Evolutionary conservation across 1,140 invertebrate species (phyloP).

Genomic region (Wiebesia pumilae): DNA sequence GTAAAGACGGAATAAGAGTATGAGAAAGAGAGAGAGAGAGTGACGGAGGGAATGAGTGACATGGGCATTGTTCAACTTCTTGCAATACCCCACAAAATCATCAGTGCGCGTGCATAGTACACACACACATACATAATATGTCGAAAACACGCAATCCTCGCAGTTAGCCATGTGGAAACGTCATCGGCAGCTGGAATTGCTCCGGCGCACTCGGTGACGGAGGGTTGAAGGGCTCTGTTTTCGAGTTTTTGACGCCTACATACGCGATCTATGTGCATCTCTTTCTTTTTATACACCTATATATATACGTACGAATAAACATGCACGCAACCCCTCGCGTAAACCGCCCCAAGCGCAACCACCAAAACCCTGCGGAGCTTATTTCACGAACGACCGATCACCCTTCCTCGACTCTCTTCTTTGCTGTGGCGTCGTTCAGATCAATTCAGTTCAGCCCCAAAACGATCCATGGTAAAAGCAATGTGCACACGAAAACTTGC

Average conservation of each 20-base stretch:
- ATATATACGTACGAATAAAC: constrained; percentile 31
- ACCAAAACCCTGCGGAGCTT: constrained; percentile 73
- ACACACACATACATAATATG: constrained; percentile 42
- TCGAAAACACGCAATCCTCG: constrained; percentile 74
- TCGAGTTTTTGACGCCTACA: constrained; percentile 50
- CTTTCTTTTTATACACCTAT: too few species aligned
- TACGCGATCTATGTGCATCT: neutral
- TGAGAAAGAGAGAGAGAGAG: neutral
- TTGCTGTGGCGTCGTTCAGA: neutral
- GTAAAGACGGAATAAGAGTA: too few species aligned
- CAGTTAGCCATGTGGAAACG: constrained; percentile 73
- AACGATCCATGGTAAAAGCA: neutral
- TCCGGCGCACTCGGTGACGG: constrained; percentile 53
- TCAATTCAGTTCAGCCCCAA: neutral
- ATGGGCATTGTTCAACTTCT: neutral
- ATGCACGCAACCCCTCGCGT: constrained; percentile 50
- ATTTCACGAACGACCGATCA: constrained; percentile 74
- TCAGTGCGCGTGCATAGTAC: neutral
- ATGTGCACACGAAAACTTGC: neutral
- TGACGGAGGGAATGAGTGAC: neutral
- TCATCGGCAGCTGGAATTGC: constrained; percentile 73
- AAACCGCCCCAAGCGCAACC: constrained; percentile 71
- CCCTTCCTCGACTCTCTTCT: constrained; percentile 49
- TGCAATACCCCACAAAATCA: neutral
- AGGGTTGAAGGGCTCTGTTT: constrained; percentile 53